Evolutionary conservation across 2,113 vertebrate genomes (phyloP).

Genomic region (Nyctibius bracteatus): DNA sequence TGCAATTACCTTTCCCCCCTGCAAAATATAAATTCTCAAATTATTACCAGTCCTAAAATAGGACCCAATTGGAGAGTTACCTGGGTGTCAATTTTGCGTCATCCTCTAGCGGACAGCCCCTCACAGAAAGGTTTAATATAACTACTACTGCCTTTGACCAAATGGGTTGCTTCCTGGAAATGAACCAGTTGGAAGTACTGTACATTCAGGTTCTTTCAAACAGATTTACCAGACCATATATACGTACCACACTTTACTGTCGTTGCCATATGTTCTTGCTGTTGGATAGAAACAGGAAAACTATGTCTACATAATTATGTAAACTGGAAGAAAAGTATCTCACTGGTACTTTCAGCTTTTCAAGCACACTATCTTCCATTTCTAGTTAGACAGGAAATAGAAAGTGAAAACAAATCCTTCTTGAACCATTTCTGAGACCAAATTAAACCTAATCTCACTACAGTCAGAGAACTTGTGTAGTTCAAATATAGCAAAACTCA

Average conservation of each 20-base stretch:
- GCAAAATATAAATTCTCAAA: background rate
- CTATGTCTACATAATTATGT: background rate
- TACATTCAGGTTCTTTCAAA: background rate
- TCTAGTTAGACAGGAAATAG: background rate
- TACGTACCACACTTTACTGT: background rate
- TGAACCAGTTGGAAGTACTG: background rate
- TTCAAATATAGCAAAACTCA: background rate
- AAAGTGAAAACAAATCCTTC: background rate
- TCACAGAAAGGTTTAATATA: background rate
- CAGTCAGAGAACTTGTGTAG: background rate
- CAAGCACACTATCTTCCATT: background rate
- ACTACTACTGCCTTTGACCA: background rate
- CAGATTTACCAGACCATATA: background rate
- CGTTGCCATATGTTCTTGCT: rapidly evolving
- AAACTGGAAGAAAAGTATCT: background rate
- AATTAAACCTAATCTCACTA: background rate
- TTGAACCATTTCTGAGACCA: background rate
- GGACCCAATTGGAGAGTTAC: background rate
- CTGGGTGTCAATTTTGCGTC: background rate
- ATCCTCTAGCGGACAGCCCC: background rate
- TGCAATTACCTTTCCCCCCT: background rate
- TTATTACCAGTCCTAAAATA: background rate
- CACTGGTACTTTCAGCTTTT: background rate
- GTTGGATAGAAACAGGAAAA: background rate
- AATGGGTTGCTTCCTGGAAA: background rate